phyloP scores from a whole-genome alignment of 2,797 vertebrate genomes.

The Oreochromis mossambicus region DNA sequence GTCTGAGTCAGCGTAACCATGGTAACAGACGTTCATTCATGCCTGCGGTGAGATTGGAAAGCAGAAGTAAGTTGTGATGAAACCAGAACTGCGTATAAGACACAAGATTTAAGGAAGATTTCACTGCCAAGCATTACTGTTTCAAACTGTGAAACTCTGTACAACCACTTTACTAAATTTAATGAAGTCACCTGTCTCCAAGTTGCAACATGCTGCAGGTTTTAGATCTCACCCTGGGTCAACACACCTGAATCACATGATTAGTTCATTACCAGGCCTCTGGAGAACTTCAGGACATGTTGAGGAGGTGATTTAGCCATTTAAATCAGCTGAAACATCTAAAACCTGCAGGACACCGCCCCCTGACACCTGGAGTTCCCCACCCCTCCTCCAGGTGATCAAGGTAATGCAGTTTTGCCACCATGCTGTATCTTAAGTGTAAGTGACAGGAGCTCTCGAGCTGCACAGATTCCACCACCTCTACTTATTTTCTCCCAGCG shows the following conservation, averaged over 20 bases:
- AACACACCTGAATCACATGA: fast-evolving
- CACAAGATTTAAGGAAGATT: not conserved
- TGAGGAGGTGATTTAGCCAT: fast-evolving
- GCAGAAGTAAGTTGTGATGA: not conserved
- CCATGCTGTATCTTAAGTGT: too few relatives aligned
- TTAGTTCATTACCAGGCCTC: not conserved
- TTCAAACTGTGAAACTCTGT: not conserved
- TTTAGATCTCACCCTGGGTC: fast-evolving
- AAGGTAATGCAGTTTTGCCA: not conserved
- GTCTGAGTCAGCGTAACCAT: not conserved
- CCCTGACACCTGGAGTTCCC: not conserved
- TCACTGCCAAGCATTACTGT: not conserved
- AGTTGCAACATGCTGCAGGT: not conserved
- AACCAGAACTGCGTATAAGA: not conserved
- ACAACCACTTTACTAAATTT: fast-evolving
- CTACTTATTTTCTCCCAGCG: not conserved
- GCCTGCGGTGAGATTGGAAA: not conserved
- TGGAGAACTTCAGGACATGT: fast-evolving
- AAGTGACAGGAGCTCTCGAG: too few relatives aligned
- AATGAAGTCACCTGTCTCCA: not conserved
- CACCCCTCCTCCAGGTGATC: fast-evolving
- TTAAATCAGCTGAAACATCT: not conserved
- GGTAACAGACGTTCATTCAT: not conserved
- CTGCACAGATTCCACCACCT: too few relatives aligned
- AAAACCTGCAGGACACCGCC: not conserved